phyloP scores from a whole-genome alignment of 2,113 vertebrate species.

The Callorhinus ursinus region DNA sequence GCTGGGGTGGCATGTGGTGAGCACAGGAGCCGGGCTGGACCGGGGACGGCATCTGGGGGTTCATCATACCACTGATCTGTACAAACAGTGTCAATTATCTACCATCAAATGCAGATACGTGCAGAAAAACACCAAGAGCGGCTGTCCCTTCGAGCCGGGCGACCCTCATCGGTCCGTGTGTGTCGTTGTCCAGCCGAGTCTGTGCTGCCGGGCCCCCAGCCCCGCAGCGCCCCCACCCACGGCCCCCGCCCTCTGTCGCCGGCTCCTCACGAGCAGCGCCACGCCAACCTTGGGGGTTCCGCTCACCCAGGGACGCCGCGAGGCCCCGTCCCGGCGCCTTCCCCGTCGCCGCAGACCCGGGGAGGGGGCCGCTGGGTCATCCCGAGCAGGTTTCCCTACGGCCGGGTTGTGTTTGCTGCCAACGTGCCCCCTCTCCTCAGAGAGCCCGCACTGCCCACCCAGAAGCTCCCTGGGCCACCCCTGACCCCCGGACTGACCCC shows the following conservation, averaged over 20 bases:
- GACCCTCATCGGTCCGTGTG: fast-evolving
- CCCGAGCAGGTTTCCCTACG: fast-evolving
- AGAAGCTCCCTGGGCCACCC: fast-evolving
- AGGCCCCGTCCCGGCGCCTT: background rate
- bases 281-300: fast-evolving
- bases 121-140: background rate
- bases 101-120: background rate
- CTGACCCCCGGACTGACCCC: background rate
- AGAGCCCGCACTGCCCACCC: background rate
- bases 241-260: no score
- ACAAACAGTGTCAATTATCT: fast-evolving
- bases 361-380: background rate
- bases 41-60: background rate
- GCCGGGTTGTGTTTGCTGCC: background rate
- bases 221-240: fast-evolving
- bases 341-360: fast-evolving
- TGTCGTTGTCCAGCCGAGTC: background rate
- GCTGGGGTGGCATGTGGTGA: background rate
- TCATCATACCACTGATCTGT: fast-evolving
- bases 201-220: background rate
- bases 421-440: background rate
- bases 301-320: fast-evolving
- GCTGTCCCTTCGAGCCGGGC: background rate
- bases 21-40: background rate
- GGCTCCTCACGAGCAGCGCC: no score